These are phyloP conservation scores for Eupristina koningsbergeri DNA, from an alignment of 1,140 invertebrate species.

Conservation along the genomic window DNA sequence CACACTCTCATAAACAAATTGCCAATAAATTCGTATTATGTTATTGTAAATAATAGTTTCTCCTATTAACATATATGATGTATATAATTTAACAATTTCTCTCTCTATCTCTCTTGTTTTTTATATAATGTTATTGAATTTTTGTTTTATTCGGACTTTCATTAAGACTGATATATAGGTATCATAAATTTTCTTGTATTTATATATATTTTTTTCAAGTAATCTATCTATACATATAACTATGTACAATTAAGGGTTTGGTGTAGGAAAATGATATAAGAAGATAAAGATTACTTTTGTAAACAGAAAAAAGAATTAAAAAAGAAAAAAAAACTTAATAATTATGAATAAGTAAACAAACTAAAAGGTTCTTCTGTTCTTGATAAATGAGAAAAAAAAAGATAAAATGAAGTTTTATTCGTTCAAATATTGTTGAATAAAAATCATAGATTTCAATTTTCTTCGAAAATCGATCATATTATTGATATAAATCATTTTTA, in stretches of 20 bases:
- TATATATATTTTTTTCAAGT: conserved; percentile 62
- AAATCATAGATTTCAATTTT: conserved; percentile 20
- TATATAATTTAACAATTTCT: conserved; percentile 36
- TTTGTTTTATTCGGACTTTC: conserved; percentile 57
- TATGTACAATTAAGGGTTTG: conserved; percentile 69
- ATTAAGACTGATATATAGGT: conserved; percentile 58
- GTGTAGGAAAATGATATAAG: conserved; percentile 54
- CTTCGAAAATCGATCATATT: background rate
- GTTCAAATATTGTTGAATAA: conserved; percentile 13
- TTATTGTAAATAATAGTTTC: conserved; percentile 21
- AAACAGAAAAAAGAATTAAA: conserved; percentile 28
- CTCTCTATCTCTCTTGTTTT: conserved; percentile 34
- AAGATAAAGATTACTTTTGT: conserved; percentile 9
- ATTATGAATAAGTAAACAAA: conserved; percentile 4
- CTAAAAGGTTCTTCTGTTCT: background rate
- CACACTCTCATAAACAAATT: conserved; percentile 13
- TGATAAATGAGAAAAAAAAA: background rate
- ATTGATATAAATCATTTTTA: background rate
- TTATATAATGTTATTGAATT: conserved; percentile 7
- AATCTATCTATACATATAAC: conserved; percentile 74
- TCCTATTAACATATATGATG: conserved; percentile 14
- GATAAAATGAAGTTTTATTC: background rate
- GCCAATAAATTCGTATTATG: conserved; percentile 22
- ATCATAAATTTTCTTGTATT: conserved; percentile 47
- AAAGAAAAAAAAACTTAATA: conserved; percentile 8